Conservation (phyloP, 2,888 invertebrate species). For the Agelastica alni region DNA sequence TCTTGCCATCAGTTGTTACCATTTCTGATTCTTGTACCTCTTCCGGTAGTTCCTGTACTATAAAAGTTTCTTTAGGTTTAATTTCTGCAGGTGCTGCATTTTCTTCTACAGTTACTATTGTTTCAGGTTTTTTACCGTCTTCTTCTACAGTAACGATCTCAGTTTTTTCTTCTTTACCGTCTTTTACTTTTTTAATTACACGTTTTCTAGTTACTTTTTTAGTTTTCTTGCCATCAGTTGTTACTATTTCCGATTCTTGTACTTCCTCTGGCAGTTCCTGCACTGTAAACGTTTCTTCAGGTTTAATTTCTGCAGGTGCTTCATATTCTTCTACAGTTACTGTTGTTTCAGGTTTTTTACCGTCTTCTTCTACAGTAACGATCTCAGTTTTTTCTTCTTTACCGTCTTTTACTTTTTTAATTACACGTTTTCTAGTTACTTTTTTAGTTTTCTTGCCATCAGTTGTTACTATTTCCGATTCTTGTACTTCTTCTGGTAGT, state of each 20-base stretch:
- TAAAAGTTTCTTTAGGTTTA: conserved; percentile 47
- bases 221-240: conserved; percentile 40
- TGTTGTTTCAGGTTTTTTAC: conserved; percentile 44
- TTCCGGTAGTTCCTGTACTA: conserved; percentile 43
- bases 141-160: conserved; percentile 47
- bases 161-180: conserved; percentile 42
- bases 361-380: conserved; percentile 50
- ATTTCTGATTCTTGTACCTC: conserved; percentile 41
- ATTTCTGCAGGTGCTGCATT: conserved; percentile 41
- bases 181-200: conserved; percentile 45
- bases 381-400: conserved; percentile 50
- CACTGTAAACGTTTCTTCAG: conserved; percentile 20
- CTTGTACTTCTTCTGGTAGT: conserved; percentile 25
- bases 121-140: conserved; percentile 51
- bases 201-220: conserved; percentile 47
- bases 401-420: conserved; percentile 51
- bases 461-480: conserved; percentile 30
- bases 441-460: conserved; percentile 40
- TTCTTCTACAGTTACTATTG: conserved; percentile 54
- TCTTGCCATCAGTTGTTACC: conserved; percentile 39
- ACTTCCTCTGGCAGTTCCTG: conserved; percentile 39
- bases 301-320: conserved; percentile 32
- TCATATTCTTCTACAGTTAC: conserved; percentile 38
- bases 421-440: conserved; percentile 52
- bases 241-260: conserved; percentile 43